Percentiles rank a stretch among this genome's conserved stretches.
phyloP scores from a whole-genome alignment of 2,888 invertebrate species.

The Ennomos quercinarius region DNA sequence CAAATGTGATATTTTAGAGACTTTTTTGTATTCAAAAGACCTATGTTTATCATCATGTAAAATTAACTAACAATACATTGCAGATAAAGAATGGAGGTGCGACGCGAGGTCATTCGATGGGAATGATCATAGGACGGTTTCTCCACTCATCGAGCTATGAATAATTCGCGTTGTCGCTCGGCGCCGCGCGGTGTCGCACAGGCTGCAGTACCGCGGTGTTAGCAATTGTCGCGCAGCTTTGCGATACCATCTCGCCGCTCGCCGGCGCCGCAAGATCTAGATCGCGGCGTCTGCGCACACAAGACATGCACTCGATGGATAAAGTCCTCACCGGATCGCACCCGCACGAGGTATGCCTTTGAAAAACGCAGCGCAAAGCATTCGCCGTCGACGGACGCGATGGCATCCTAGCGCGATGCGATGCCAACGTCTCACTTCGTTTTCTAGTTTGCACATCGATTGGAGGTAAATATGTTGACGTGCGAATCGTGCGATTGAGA shows the following conservation, averaged over 20 bases:
- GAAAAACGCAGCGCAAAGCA: conserved; percentile 65
- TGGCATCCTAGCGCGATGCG: conserved; percentile 71
- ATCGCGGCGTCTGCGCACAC: conserved; percentile 75
- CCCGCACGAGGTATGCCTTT: conserved; percentile 75
- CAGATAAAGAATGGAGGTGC: conserved; percentile 19
- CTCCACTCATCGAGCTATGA: conserved; percentile 56
- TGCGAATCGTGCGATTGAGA: conserved; percentile 24
- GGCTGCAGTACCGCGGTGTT: conserved; percentile 58
- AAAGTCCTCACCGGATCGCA: conserved; percentile 75
- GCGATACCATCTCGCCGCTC: conserved; percentile 76
- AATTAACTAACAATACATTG: conserved; percentile 1
- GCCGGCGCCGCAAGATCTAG: conserved; percentile 76
- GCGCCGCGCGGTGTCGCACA: conserved; percentile 56
- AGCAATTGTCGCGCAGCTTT: conserved; percentile 81
- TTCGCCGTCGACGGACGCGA: conserved; percentile 63
- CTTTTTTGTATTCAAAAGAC: too few species aligned
- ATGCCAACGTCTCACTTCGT: conserved; percentile 39
- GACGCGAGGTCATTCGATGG: conserved; percentile 5
- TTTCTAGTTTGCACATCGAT: conserved; percentile 44
- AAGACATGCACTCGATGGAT: conserved; percentile 78
- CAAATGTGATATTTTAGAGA: too few species aligned
- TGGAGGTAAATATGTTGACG: conserved; percentile 35
- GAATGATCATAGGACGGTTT: conserved; percentile 44
- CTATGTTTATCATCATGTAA: background rate
- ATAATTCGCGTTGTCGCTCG: conserved; percentile 75